Conservation (phyloP, 1,140 invertebrate genomes). For the Uloborus diversus region DNA sequence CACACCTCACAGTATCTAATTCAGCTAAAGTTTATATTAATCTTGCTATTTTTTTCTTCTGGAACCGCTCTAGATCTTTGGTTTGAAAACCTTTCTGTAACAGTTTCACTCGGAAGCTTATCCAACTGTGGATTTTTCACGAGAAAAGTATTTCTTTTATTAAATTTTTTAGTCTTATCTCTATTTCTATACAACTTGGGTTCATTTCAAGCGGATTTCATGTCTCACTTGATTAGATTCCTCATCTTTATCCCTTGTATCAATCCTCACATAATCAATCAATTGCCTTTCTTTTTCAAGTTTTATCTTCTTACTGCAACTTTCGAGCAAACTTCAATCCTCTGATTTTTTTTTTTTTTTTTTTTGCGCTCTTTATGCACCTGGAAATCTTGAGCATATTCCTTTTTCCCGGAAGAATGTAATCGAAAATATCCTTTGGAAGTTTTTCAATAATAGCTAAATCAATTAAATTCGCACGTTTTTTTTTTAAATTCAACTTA, state of each 20-base stretch:
- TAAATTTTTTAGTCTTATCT: conserved; percentile 48
- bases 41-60: not conserved
- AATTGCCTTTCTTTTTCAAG: conserved; percentile 11
- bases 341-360: conserved; percentile 6
- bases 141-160: conserved; percentile 36
- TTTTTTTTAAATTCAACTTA: no score
- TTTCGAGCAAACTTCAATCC: not conserved
- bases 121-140: not conserved
- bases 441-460: no score
- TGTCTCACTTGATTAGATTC: conserved; percentile 52
- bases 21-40: not conserved
- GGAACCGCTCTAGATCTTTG: not conserved
- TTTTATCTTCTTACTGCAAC: conserved; percentile 11
- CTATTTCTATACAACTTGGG: conserved; percentile 23
- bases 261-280: conserved; percentile 54
- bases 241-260: conserved; percentile 41
- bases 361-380: conserved; percentile 11
- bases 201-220: conserved; percentile 50
- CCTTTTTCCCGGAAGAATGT: no score
- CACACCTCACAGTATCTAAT: conserved; percentile 7
- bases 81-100: conserved; percentile 13
- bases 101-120: not conserved
- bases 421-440: not conserved
- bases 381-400: conserved; percentile 25
- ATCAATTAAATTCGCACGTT: no score